Base-by-base conservation (phyloP, 2,797 vertebrate species). In the Steatocranus sp. region DNA sequence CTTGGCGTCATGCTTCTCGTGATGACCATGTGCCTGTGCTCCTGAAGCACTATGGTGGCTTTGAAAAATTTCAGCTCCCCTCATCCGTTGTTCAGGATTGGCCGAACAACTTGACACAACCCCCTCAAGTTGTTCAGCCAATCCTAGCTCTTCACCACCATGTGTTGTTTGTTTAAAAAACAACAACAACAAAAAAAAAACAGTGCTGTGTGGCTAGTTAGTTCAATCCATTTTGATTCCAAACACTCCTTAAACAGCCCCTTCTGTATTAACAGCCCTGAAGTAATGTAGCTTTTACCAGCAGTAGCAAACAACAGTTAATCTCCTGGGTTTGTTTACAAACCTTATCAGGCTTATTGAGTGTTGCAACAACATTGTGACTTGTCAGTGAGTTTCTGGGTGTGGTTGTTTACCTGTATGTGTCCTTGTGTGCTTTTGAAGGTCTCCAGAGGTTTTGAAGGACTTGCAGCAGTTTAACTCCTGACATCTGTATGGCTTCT, bases 371-470 rank as follows among this genome's bases (percentile, higher is more conserved):
- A 25, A 12, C 17, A 34, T 34, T 6, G 12, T 17, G n/a, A 11
- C 5, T 17, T 27, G n/a, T 68, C 14, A 79, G 7, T 11, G 8
- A 58, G 27, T 58, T 58, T 58, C 27, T 23, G 20, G 14, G 18
- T 54, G 17, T n/a, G 49, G 8, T 14, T 43, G 23, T n/a, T 23
- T 95, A 99, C 99, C 98, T 97, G 99, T 99, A 82, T 99, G 99
- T 75, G 98, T 99, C 83, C 98, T 94, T 6, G 99, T 99, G 90
- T 99, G 98, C 93, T 99, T 99, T 90, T 99, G 99, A 79, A 99
- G 95, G 91, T 99, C 99, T 92, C 98, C 99, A 5, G 99, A 99
- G 20, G 99, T 99, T 96, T 99, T 99, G 90, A 99, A 99, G 78
- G 98, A 99, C 74, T 99, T 99, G 90, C 96, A 97, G 95, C 99